Evolutionary conservation across 1,140 invertebrate genomes (phyloP), one percentile per base, ranked within the genome.

Genomic region (Anastrepha ludens): DNA sequence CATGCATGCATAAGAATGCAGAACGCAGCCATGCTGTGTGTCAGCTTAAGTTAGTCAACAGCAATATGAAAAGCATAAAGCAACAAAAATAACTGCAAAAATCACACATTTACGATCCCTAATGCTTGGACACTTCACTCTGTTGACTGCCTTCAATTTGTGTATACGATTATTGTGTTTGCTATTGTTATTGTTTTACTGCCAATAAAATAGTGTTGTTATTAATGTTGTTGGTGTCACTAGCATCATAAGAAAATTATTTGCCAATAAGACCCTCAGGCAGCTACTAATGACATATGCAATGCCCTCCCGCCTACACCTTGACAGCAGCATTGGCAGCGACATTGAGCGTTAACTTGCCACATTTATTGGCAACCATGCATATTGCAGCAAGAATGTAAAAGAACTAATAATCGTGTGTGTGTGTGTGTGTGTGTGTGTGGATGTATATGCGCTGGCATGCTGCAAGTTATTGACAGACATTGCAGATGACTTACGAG

Each of bases 241-340:
- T 47, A 20, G 2, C 47, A 81, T 81, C 74, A 55, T 55, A 81
- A 55, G 74, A 81, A 81, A 81, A 20, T 55, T 47, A 81, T 81
- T 81, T 81, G 44, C 41, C 8, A 17, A 81, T 81, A 55, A 81
- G 15, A 41, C 47, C 74, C 74, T 20, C 47, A 55, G 55, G 74
- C 74, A 55, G 74, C 47, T 81, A 58, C 74, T 81, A 81, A 81
- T 50, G 70, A 74, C 44, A 74, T 70, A 70, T 70, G 20, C 20
- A 70, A 70, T 44, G 70, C 41, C 65, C 11, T 15, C 15, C 20
- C 65, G 1, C 29, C 29, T 29, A 29, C 29, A 29, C 29, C 29
- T 29, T 29, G 29, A 29, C 29, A 29, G 29, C 29, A 29, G 29
- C 29, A 29, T 29, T 29, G 29, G 74, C 47, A n/a, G 1, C 74